Conservation (phyloP, 64 coral and sea anemone genomes). For the Stichodactyla helianthus region DNA sequence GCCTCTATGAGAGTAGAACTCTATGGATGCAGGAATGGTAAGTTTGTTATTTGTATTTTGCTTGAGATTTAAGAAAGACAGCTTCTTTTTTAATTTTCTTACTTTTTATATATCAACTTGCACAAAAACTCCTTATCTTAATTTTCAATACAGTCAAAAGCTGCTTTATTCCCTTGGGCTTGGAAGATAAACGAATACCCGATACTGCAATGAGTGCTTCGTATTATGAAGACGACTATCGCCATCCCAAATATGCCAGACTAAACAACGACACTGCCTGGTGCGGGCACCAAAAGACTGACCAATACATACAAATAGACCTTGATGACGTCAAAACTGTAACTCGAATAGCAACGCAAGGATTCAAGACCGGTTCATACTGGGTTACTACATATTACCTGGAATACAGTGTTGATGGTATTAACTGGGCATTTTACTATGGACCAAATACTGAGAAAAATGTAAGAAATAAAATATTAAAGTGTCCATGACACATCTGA, state of each 20-base stretch:
- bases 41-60: not conserved
- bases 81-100: too few species aligned
- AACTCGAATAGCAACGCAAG: conserved; percentile 35
- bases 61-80: too few species aligned
- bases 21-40: conserved; percentile 32
- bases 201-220: conserved; percentile 23
- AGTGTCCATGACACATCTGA: too few species aligned
- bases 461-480: not conserved
- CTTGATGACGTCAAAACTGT: conserved; percentile 22
- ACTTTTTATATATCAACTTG: too few species aligned
- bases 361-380: not conserved
- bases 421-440: conserved; percentile 19
- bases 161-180: conserved; percentile 9
- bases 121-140: not conserved
- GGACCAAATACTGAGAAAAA: not conserved
- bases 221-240: not conserved
- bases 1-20: conserved; percentile 39
- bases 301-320: conserved; percentile 19
- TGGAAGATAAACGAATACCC: conserved; percentile 35
- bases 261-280: conserved; percentile 11
- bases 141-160: not conserved
- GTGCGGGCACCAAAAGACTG: not conserved
- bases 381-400: conserved; percentile 33
- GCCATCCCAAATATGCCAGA: conserved; percentile 16
- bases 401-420: conserved; percentile 15